These are phyloP conservation scores for Rhynchophorus ferrugineus DNA, from an alignment of 1,140 invertebrate genomes.

Conservation along the genomic window DNA sequence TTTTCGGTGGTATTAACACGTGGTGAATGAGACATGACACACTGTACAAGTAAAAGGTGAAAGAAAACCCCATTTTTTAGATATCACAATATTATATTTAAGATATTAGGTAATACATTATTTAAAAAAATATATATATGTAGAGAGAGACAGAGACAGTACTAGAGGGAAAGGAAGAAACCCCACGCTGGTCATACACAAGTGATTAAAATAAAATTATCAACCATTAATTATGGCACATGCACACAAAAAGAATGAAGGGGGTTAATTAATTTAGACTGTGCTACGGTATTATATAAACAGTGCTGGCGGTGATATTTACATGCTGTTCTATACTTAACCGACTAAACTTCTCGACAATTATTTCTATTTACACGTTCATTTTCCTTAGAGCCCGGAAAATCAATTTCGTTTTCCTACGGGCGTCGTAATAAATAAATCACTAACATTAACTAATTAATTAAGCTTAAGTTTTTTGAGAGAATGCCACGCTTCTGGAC, in stretches of 20 bases:
- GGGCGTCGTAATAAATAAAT: not conserved
- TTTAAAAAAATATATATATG: not conserved
- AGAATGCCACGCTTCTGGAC: constrained; percentile 21
- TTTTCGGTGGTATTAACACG: no score
- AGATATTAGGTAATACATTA: not conserved
- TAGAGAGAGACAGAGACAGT: no score
- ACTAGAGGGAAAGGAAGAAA: constrained; percentile 5
- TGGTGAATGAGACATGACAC: no score
- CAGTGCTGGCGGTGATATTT: not conserved
- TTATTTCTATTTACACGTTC: constrained; percentile 3
- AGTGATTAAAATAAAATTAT: not conserved
- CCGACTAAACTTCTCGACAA: not conserved
- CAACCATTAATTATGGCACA: constrained; percentile 15
- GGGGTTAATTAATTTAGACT: not conserved
- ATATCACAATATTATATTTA: constrained; percentile 17
- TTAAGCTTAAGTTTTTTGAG: not conserved
- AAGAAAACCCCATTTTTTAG: not conserved
- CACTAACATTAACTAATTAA: not conserved
- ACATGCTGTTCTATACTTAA: not conserved
- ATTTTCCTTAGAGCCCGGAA: not conserved
- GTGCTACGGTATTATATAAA: not conserved
- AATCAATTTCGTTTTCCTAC: not conserved
- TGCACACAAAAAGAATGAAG: constrained; percentile 21
- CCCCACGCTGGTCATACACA: constrained; percentile 16
- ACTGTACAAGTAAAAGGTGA: not conserved